phyloP scores from a whole-genome alignment of 35 echinoderm and acorn worm genomes.

The Holothuria glaberrima region DNA sequence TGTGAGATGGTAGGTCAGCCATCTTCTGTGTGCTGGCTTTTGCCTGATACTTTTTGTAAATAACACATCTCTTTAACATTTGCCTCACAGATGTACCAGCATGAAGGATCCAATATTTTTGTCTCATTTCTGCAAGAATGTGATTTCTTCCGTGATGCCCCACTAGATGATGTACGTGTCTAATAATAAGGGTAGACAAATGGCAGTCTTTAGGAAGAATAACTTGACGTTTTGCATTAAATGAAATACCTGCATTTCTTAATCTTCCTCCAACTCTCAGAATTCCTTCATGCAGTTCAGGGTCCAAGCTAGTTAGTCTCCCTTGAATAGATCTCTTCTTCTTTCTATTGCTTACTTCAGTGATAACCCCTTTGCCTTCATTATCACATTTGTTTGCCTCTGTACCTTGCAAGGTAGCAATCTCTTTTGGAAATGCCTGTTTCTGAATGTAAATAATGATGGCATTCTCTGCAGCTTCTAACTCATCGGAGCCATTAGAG shows the following conservation, averaged over 20 bases:
- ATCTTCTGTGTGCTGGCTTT: slow-evolving; percentile 49
- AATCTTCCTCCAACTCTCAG: slow-evolving; percentile 67
- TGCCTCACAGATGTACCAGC: slow-evolving; percentile 1
- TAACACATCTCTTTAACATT: slow-evolving; percentile 42
- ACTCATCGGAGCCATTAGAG: not conserved
- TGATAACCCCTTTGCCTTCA: slow-evolving; percentile 8
- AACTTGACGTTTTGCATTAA: slow-evolving; percentile 55
- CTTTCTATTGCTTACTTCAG: too few relatives aligned
- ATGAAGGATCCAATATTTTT: slow-evolving; percentile 54
- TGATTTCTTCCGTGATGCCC: slow-evolving; percentile 66
- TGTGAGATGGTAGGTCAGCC: not conserved
- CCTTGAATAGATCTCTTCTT: not conserved
- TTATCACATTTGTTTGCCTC: not conserved
- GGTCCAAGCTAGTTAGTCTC: slow-evolving; percentile 23
- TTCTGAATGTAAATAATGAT: slow-evolving; percentile 47
- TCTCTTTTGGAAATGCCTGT: slow-evolving; percentile 19
- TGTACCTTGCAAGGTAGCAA: not conserved
- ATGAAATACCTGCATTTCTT: slow-evolving; percentile 35
- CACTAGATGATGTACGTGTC: slow-evolving; percentile 47
- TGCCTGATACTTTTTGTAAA: slow-evolving; percentile 43
- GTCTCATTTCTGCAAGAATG: slow-evolving; percentile 29
- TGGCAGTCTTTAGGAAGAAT: slow-evolving; percentile 53
- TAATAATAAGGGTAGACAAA: slow-evolving; percentile 44
- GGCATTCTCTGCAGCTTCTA: slow-evolving; percentile 35
- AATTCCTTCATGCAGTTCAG: slow-evolving; percentile 56